phyloP scores from a whole-genome alignment of 1,140 invertebrate genomes.

The Bombus picipes region DNA sequence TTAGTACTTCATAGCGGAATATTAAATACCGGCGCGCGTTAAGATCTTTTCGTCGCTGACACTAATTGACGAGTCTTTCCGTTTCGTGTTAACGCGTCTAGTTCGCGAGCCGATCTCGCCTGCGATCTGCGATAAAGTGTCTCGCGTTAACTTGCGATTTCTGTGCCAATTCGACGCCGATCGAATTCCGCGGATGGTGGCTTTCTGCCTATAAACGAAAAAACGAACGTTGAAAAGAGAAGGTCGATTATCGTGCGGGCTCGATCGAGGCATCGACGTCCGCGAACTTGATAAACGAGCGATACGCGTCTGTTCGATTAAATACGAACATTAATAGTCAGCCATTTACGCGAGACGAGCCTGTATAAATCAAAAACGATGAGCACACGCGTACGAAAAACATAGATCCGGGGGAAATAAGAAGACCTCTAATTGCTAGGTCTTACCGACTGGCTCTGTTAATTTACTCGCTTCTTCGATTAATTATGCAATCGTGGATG shows the following conservation, averaged over 20 bases:
- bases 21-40: slow-evolving; percentile 40
- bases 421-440: slow-evolving; percentile 25
- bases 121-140: not conserved
- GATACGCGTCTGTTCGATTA: slow-evolving; percentile 4
- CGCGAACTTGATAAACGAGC: slow-evolving; percentile 8
- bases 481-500: slow-evolving; percentile 37
- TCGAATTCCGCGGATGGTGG: not conserved
- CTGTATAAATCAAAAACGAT: slow-evolving; percentile 14
- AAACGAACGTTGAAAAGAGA: not conserved
- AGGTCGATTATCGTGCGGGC: not conserved
- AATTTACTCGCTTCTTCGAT: slow-evolving; percentile 11
- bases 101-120: not conserved
- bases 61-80: slow-evolving; percentile 43
- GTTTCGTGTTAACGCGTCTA: slow-evolving; percentile 30
- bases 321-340: slow-evolving; percentile 24
- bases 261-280: not conserved
- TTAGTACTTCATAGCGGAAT: slow-evolving; percentile 39
- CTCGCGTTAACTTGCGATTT: not conserved
- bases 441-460: slow-evolving; percentile 3
- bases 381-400: not conserved
- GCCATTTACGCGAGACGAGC: slow-evolving; percentile 3
- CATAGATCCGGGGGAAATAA: slow-evolving; percentile 19
- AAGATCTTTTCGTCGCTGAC: not conserved
- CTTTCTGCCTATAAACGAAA: too few relatives aligned
- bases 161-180: not conserved